Base-by-base conservation (phyloP, 1,140 invertebrate genomes). In the Chionoecetes opilio region DNA sequence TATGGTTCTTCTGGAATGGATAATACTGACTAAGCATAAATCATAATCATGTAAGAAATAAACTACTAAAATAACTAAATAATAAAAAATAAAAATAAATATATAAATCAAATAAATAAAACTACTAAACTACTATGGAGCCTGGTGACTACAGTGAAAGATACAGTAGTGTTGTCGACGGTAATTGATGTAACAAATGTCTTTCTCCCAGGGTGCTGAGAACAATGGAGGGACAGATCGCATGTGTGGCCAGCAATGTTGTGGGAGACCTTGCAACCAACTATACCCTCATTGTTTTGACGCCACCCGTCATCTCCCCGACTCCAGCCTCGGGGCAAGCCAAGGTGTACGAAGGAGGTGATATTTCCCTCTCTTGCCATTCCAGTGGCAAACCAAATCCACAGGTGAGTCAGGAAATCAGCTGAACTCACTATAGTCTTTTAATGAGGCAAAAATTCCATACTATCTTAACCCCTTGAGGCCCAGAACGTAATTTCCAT, bases 201-300 rank as follows among this genome's bases (percentile, higher is more conserved):
- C 21, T 53, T 63, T 37, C 8, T 31, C 26, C 0, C 87, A 95
- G 94, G 53, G 94, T 95, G 17, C 91, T 88, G 63, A 84, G 87
- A 26, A 41, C 85, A 38, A 89, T 29, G 31, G 35, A 29, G 26
- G 94, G 86, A 0, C 34, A 82, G 86, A 32, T 95, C 14, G 46
- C 94, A 29, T 95, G 94, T 82, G 31, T 92, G 17, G 91, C 92
- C 35, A 92, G 14, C 9, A 95, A 95, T 38, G 35, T 14, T 17
- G 94, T 93, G 41, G 94, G 94, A 2, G 53, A 75, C 0, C 75
- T 93, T 17, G 46, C 32, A 32, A 93, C 91, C 21, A 92, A 93
- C 21, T 93, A 95, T 84, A 93, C 91, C 26, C 85, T 95, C 3
- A 82, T 90, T 29, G 94, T 95, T 3, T 35, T 95, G 86, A 41